Evolutionary conservation across 2,888 invertebrate species (phyloP), one percentile per base, ranked within the genome.

Genomic region (Parnassius glacialis): DNA sequence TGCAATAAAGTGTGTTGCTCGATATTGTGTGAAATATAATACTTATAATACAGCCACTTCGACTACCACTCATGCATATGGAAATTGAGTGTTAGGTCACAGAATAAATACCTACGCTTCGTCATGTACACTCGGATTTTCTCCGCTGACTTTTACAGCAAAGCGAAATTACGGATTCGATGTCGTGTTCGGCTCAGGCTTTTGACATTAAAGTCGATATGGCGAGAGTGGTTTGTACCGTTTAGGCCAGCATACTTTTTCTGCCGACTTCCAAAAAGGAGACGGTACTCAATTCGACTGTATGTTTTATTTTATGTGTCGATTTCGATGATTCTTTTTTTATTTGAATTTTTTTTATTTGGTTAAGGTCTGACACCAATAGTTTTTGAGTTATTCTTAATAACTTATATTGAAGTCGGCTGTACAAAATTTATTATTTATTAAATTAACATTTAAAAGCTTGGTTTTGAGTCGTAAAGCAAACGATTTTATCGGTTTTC

Each of bases 1-100:
- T 57, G 72, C 64, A 57, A 75, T 79, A 86, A 72, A 75, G 86
- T 75, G 66, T 74, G 80, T 71, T 80, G 75, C 80, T 69, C 73
- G 69, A 75, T 77, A 74, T 67, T 56, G 41, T 64, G 63, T 56
- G 64, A 64, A 68, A 68, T 58, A 70, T 61, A 64, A 70, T 80
- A 81, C 82, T 80, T 79, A 79, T 79, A 81, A 80, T 78, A 73
- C 70, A 65, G 69, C 65, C 70, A 78, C 70, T 74, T 47, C 73
- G 79, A 79, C 80, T 78, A 75, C 77, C 75, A 79, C 83, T 89
- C 90, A 90, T 90, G 89, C 87, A 90, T 90, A 90, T 90, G 90
- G 87, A 90, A 87, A 85, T 84, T 79, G 80, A 78, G 81, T 81
- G 80, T 85, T 84, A 87, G 87, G 84, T 84, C 85, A 82, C 84